Evolutionary conservation across 2,888 invertebrate genomes (phyloP), one percentile per base, ranked within the genome.

Genomic region (Heliconius ethilla): DNA sequence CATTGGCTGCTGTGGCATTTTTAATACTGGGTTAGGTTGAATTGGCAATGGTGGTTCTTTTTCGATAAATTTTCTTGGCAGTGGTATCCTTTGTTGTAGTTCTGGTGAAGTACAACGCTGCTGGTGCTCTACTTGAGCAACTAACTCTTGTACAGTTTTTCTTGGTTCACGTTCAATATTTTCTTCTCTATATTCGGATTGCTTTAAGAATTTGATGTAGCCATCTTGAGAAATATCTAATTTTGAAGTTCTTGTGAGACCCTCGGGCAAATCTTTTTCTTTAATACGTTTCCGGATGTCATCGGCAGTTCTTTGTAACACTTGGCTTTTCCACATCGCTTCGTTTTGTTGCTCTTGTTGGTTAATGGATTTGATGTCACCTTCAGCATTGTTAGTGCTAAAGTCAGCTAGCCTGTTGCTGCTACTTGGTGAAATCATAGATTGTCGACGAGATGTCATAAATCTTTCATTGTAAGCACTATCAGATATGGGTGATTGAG

Each of bases 61-160:
- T 88, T 92, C 90, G 55, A 85, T 84, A 80, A 84, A 85, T 84
- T 92, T 89, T 87, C 91, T 87, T 83, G 88, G 84, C 87, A 91
- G 76, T 45, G 86, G 85, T 83, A 91, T 81, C 84, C 92, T 88
- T 78, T 72, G 72, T 65, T 74, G 74, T n/a, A 45, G 27, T 65
- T 93, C 94, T 3, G 93, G 93, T 7, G 92, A 90, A 84, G 86
- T 85, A 85, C 91, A 85, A 86, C 92, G 86, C 78, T 93, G 92
- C 75, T 95, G 90, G 45, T 92, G 92, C 86, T 96, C 96, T 15
- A 96, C 95, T 85, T 95, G 94, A 2, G 96, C 96, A 37, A 96
- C 96, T 82, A 96, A 88, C 85, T 96, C 96, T 83, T 96, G 96
- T 0, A 96, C 96, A 1, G 95, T 95, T 82, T 93, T 95, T 69